Evolutionary conservation across 2,888 invertebrate genomes (phyloP), one percentile per base, ranked within the genome.

Genomic region (Xestia ashworthii): DNA sequence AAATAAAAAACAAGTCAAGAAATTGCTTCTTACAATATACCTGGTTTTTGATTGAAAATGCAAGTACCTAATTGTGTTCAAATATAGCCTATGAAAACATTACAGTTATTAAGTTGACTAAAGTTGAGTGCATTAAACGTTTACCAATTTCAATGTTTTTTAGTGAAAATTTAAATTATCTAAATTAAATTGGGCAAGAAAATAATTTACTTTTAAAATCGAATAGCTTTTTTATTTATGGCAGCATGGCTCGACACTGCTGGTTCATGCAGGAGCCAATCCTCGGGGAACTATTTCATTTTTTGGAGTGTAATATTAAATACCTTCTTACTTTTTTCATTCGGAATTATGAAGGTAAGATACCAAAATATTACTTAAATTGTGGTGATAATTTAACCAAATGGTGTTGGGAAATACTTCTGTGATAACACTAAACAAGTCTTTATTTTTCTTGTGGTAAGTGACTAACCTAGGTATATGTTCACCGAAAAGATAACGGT

Each of bases 221-320:
- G n/a, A 69, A 84, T 46, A 38, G 60, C 25, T 70, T 73, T 55
- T 84, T 67, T 84, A 70, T 74, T 73, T 74, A 67, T 80, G 38
- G 65, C 50, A 22, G 53, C 44, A n/a, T 66, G 44, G 38, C 55
- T 14, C 58, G 58, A 25, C 25, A 4, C 25, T 14, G 66, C 50
- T 25, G 44, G 14, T 50, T 41, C 14, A 53, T 48, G 32, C 32
- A 80, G 9, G 19, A 71, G 48, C n/a, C 9, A 46, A 44, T 67
- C 81, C 80, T 80, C 3, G 16, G 72, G 80, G 72, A 60, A 65
- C 32, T 53, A 53, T 65, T 58, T 41, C 3, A 65, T 78, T 68
- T 48, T 58, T 80, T 60, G n/a, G 25, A 58, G 55, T 80, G 55
- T 58, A 25, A 25, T 58, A 58, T 58, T 14, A 55, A 83, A 58